Percentiles rank a stretch among this genome's conserved stretches.
phyloP scores from a whole-genome alignment of 2,888 invertebrate species.

The Philhelius pedissequus region DNA sequence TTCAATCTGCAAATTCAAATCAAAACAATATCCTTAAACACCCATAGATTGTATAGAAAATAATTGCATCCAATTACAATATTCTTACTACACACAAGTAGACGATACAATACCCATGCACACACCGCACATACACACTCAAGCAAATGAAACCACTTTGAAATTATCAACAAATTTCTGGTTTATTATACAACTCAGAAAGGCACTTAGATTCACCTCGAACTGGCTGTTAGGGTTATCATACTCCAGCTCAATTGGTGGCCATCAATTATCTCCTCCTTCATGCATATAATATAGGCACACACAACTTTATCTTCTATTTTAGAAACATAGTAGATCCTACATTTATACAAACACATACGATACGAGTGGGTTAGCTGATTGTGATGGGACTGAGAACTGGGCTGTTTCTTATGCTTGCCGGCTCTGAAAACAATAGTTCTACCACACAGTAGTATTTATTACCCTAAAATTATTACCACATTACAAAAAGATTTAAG shows the following conservation, averaged over 20 bases:
- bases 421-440: slow-evolving; percentile 55
- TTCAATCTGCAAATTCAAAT: slow-evolving; percentile 10
- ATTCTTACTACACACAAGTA: not conserved
- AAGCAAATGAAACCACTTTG: slow-evolving; percentile 31
- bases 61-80: slow-evolving; percentile 52
- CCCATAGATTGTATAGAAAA: not conserved
- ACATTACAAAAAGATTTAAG: slow-evolving; percentile 67
- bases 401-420: slow-evolving; percentile 12
- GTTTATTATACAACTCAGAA: slow-evolving; percentile 47
- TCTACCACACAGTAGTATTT: slow-evolving; percentile 61
- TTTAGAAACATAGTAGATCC: not conserved
- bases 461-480: slow-evolving; percentile 68
- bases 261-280: slow-evolving; percentile 51
- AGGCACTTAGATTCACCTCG: slow-evolving; percentile 26
- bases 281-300: slow-evolving; percentile 32
- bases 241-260: slow-evolving; percentile 54
- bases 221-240: slow-evolving; percentile 38
- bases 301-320: not conserved
- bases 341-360: not conserved
- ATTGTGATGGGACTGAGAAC: not conserved
- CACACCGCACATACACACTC: not conserved
- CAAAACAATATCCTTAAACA: slow-evolving; percentile 12
- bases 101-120: too few relatives aligned
- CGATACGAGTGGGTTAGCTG: not conserved
- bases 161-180: slow-evolving; percentile 63